Conservation (phyloP, 2,797 vertebrate genomes). For the Paedocypris micromegethes region DNA sequence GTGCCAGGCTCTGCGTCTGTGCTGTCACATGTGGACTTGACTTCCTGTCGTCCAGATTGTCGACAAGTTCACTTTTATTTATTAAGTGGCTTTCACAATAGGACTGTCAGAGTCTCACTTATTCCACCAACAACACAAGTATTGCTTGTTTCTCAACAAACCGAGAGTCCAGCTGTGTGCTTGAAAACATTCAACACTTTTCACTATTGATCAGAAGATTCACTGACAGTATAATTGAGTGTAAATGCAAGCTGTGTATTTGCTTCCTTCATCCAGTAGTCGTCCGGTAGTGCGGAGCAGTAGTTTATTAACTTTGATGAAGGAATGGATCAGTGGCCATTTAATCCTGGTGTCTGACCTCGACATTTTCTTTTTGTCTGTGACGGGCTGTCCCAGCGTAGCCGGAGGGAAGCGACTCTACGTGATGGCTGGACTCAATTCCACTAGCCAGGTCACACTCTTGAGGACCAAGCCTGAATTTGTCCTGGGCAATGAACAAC, state of each 20-base stretch:
- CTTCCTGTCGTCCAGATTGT: no score
- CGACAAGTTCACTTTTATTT: no score
- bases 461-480: constrained; percentile 12
- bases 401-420: constrained; percentile 14
- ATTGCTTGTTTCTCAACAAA: no score
- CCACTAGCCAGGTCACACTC: constrained; percentile 1
- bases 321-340: constrained; percentile 24
- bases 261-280: constrained; percentile 38
- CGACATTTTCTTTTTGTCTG: constrained; percentile 35
- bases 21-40: no score
- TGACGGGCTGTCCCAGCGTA: constrained; percentile 22
- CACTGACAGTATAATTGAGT: constrained; percentile 32
- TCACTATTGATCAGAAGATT: constrained; percentile 30
- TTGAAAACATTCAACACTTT: no score
- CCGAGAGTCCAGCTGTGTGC: no score
- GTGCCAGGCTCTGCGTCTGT: no score
- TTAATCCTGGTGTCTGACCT: constrained; percentile 37
- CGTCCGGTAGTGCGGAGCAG: constrained; percentile 36
- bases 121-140: no score
- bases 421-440: constrained; percentile 28
- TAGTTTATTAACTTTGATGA: constrained; percentile 46
- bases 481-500: constrained; percentile 6
- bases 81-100: no score
- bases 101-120: no score
- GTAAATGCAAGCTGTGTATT: constrained; percentile 35